phyloP scores from a whole-genome alignment of 2,888 invertebrate genomes.

The Rhyacophila evoluta region DNA sequence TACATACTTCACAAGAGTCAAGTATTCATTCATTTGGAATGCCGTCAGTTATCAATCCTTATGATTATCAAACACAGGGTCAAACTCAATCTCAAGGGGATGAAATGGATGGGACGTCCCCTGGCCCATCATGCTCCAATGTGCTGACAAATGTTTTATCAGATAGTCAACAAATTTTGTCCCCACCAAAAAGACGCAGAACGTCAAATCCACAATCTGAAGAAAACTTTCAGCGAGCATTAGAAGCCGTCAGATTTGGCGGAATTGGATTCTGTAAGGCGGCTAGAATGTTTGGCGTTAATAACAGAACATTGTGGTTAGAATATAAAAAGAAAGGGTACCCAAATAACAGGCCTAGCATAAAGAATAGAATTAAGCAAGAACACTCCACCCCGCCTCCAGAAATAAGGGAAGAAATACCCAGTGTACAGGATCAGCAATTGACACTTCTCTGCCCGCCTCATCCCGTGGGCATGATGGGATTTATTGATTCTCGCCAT shows the following conservation, averaged over 20 bases:
- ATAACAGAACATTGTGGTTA: conserved; percentile 86
- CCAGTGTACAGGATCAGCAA: conserved; percentile 60
- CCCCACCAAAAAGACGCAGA: conserved; percentile 76
- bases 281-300: conserved; percentile 85
- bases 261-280: conserved; percentile 90
- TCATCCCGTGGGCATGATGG: conserved; percentile 76
- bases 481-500: conserved; percentile 79
- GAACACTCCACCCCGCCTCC: conserved; percentile 74
- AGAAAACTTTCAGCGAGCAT: conserved; percentile 83
- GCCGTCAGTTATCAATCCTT: conserved; percentile 67
- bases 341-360: conserved; percentile 82
- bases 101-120: conserved; percentile 56
- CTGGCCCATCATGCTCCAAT: conserved; percentile 61
- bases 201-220: conserved; percentile 85
- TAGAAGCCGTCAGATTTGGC: conserved; percentile 85
- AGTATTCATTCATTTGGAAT: conserved; percentile 71
- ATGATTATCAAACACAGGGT: conserved; percentile 64
- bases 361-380: conserved; percentile 80
- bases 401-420: conserved; percentile 63
- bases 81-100: conserved; percentile 41
- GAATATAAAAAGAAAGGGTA: conserved; percentile 89
- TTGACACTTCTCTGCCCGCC: conserved; percentile 74
- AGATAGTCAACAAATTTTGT: conserved; percentile 58
- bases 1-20: conserved; percentile 67
- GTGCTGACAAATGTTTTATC: conserved; percentile 60